Evolutionary conservation across 2,888 invertebrate genomes (phyloP).

Genomic region (Hypsopygia costalis): DNA sequence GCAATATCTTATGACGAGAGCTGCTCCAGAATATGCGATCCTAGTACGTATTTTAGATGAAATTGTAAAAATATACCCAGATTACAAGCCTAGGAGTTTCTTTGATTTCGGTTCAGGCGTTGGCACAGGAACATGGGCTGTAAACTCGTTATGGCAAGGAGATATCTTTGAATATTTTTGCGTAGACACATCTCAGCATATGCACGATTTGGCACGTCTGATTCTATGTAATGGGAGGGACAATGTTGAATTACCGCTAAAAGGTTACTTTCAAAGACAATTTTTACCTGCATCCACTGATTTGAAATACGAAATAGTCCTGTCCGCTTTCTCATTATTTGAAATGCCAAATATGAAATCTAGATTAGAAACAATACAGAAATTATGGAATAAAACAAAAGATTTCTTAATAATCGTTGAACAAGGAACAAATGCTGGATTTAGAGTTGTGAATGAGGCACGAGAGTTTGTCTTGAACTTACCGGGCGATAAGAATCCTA

Average conservation of each 20-base stretch:
- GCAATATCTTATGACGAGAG: slow-evolving; percentile 86
- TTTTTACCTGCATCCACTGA: slow-evolving; percentile 86
- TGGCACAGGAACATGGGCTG: slow-evolving; percentile 93
- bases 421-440: slow-evolving; percentile 91
- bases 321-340: slow-evolving; percentile 89
- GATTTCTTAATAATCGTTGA: slow-evolving; percentile 92
- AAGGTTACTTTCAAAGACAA: slow-evolving; percentile 87
- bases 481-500: slow-evolving; percentile 35
- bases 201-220: slow-evolving; percentile 90
- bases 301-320: slow-evolving; percentile 87
- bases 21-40: slow-evolving; percentile 88
- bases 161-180: slow-evolving; percentile 90
- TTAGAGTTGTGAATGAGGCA: slow-evolving; percentile 90
- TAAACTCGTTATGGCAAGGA: slow-evolving; percentile 85
- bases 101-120: slow-evolving; percentile 97
- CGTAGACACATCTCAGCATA: slow-evolving; percentile 89
- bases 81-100: slow-evolving; percentile 87
- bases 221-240: slow-evolving; percentile 85
- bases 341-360: slow-evolving; percentile 86
- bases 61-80: slow-evolving; percentile 81
- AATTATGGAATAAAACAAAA: slow-evolving; percentile 92
- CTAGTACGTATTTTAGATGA: slow-evolving; percentile 86
- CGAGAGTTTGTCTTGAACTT: slow-evolving; percentile 88
- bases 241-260: slow-evolving; percentile 78
- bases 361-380: slow-evolving; percentile 85